phyloP scores from a whole-genome alignment of 2,888 invertebrate genomes.

The Nomada ruficornis region DNA sequence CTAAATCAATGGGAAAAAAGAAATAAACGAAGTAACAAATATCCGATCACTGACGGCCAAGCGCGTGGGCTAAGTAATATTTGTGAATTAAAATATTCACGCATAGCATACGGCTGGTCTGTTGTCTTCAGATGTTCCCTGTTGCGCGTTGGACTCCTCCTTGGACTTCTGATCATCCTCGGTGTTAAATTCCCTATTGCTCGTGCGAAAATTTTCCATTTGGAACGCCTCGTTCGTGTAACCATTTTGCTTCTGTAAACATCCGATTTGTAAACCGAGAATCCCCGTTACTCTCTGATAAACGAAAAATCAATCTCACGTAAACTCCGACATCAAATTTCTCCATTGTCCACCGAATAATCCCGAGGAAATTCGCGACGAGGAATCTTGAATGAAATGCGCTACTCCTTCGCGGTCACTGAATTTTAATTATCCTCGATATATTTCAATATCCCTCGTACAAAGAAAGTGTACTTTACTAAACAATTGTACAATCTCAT shows the following conservation, averaged over 20 bases:
- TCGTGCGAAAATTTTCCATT: slow-evolving; percentile 49
- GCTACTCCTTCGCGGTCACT: no score
- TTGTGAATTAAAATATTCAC: not conserved
- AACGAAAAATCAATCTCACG: slow-evolving; percentile 44
- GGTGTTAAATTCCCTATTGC: slow-evolving; percentile 24
- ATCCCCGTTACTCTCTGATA: not conserved
- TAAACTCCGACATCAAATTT: slow-evolving; percentile 48
- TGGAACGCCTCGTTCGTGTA: slow-evolving; percentile 71
- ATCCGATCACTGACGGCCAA: no score
- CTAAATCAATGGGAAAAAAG: no score
- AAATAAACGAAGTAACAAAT: no score
- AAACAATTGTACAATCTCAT: not conserved
- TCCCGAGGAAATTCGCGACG: not conserved
- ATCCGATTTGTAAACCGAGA: not conserved
- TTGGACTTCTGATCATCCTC: slow-evolving; percentile 28
- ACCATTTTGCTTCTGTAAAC: slow-evolving; percentile 63
- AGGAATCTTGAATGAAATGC: no score
- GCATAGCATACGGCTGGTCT: slow-evolving; percentile 31
- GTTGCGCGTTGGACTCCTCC: slow-evolving; percentile 20
- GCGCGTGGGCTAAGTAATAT: not conserved
- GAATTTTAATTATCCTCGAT: not conserved
- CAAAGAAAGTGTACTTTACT: not conserved
- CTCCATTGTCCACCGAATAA: slow-evolving; percentile 12
- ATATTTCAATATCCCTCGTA: slow-evolving; percentile 9
- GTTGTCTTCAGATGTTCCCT: not conserved